Evolutionary conservation across 2,113 vertebrate species (phyloP).

Genomic region (Siphamia tubifer): DNA sequence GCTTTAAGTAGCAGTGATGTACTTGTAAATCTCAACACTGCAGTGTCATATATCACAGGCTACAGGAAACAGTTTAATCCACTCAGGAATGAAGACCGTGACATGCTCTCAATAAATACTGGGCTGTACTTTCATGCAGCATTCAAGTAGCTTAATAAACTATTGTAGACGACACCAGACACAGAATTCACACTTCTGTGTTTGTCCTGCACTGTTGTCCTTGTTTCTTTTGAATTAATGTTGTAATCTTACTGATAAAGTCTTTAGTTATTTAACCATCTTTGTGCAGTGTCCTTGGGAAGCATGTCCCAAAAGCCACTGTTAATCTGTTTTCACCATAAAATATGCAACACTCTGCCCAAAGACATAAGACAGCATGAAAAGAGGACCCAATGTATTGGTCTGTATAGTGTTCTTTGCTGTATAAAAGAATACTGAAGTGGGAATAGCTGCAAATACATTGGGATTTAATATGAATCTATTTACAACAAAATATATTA

Average conservation of each 20-base stretch:
- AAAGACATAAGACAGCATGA: constrained; percentile 1
- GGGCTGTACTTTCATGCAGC: background rate
- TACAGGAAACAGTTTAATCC: background rate
- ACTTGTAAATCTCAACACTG: constrained; percentile 13
- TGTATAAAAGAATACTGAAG: too few species aligned
- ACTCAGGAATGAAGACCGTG: constrained; percentile 9
- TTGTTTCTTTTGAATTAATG: background rate
- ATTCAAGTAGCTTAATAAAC: background rate
- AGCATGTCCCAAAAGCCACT: background rate
- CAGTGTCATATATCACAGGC: constrained; percentile 18
- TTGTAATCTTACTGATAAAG: background rate
- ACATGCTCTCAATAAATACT: constrained; percentile 12
- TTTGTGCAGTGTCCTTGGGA: background rate
- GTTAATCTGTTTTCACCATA: constrained; percentile 2
- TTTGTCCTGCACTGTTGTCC: too few species aligned
- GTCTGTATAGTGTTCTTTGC: too few species aligned
- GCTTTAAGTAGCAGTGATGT: background rate
- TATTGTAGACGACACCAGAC: background rate
- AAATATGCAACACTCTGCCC: constrained; percentile 9
- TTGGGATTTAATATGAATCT: too few species aligned
- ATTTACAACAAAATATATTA: too few species aligned
- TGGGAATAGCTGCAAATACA: too few species aligned
- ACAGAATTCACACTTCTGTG: background rate
- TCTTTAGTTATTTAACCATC: background rate
- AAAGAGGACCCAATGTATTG: background rate